Conservation (phyloP, 2,797 vertebrate species). For the Aeoliscus strigatus region DNA sequence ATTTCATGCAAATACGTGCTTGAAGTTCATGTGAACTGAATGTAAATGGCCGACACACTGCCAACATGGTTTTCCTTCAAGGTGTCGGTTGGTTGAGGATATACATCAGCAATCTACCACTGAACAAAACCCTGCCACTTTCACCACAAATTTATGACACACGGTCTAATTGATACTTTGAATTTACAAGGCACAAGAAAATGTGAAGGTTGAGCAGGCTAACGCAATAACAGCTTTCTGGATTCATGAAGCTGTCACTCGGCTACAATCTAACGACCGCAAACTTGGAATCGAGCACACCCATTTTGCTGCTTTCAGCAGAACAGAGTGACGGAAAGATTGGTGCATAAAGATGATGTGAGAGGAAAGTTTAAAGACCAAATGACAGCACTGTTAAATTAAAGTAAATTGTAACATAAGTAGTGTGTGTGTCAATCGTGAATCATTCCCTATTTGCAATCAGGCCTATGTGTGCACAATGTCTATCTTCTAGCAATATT, state of each 20-base stretch:
- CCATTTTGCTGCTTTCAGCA: slow-evolving; percentile 70
- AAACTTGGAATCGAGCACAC: slow-evolving; percentile 64
- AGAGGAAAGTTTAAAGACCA: slow-evolving; percentile 13
- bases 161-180: slow-evolving; percentile 65
- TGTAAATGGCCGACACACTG: slow-evolving; percentile 30
- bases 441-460: slow-evolving; percentile 39
- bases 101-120: no score
- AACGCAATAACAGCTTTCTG: slow-evolving; percentile 56
- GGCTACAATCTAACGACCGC: slow-evolving; percentile 68
- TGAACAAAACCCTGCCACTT: no score
- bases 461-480: slow-evolving; percentile 60
- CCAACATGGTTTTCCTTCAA: slow-evolving; percentile 37
- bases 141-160: slow-evolving; percentile 48
- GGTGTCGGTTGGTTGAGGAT: slow-evolving; percentile 25
- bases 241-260: slow-evolving; percentile 63
- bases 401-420: slow-evolving; percentile 71
- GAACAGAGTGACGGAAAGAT: slow-evolving; percentile 51
- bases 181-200: slow-evolving; percentile 67
- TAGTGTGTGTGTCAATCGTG: slow-evolving; percentile 76
- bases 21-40: slow-evolving; percentile 34
- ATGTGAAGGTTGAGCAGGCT: slow-evolving; percentile 63
- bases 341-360: slow-evolving; percentile 16
- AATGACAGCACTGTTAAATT: slow-evolving; percentile 66
- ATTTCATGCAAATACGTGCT: slow-evolving; percentile 18
- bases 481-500: slow-evolving; percentile 74